Percentiles rank a stretch among this genome's conserved stretches.
These are phyloP conservation scores for Etheostoma spectabile DNA, from an alignment of 2,113 vertebrate genomes.

Conservation along the genomic window DNA sequence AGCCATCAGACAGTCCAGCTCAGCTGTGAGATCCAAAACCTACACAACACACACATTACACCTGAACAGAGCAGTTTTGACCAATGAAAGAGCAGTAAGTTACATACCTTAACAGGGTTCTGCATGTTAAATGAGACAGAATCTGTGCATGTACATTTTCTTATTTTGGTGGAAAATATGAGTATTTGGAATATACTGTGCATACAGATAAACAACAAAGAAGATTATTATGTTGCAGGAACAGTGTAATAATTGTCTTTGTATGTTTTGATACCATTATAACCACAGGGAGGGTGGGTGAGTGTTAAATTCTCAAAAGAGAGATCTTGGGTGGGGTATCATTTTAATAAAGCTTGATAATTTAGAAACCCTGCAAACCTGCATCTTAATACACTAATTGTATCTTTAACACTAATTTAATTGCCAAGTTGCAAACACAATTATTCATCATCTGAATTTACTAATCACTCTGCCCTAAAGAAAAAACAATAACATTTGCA, in stretches of 20 bases:
- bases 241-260: background rate
- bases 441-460: slow-evolving; percentile 9
- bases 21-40: slow-evolving; percentile 90
- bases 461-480: background rate
- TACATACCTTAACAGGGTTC: background rate
- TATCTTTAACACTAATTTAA: background rate
- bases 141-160: background rate
- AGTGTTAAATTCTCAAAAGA: slow-evolving; percentile 7
- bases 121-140: background rate
- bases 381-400: background rate
- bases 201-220: background rate
- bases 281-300: background rate
- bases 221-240: background rate
- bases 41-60: slow-evolving; percentile 41
- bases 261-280: background rate
- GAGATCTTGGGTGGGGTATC: background rate
- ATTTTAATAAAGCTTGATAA: background rate
- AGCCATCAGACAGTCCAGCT: slow-evolving; percentile 94
- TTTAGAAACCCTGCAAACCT: background rate
- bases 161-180: background rate
- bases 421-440: background rate
- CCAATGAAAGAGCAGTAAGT: background rate
- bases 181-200: background rate
- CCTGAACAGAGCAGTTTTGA: background rate
- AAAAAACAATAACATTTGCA: slow-evolving; percentile 11